Evolutionary conservation across 2,113 vertebrate genomes (phyloP).

Genomic region (Coptodon rendalli): DNA sequence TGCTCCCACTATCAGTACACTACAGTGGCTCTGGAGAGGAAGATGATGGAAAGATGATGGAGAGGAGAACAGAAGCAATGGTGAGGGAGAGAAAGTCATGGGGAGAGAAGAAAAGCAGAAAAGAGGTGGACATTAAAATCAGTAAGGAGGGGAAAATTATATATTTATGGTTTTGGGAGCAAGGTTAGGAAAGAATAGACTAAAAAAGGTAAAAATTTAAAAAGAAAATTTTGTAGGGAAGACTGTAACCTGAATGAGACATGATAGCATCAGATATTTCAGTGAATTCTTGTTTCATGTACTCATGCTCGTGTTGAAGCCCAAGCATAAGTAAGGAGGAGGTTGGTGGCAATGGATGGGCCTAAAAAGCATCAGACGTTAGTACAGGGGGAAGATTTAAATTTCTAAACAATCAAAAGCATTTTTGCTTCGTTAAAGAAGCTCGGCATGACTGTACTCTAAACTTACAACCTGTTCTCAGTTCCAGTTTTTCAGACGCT

Average conservation of each 20-base stretch:
- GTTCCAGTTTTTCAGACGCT: background rate
- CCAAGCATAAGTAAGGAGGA: background rate
- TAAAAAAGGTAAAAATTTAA: background rate
- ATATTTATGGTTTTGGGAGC: background rate
- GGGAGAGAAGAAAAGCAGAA: background rate
- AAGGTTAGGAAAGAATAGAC: background rate
- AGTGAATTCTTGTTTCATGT: background rate
- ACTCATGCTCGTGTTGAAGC: background rate
- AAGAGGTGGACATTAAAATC: background rate
- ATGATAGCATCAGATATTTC: background rate
- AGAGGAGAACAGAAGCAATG: background rate
- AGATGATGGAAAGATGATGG: slow-evolving; percentile 39
- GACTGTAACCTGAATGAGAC: background rate
- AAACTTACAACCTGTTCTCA: background rate
- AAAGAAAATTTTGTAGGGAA: background rate
- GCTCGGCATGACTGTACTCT: background rate
- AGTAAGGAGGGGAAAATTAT: background rate
- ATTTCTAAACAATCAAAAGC: background rate
- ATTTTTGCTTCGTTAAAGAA: background rate
- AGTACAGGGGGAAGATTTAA: background rate
- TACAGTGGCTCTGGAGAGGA: slow-evolving; percentile 18
- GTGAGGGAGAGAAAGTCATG: background rate
- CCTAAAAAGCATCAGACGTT: background rate
- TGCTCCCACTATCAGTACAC: slow-evolving; percentile 38
- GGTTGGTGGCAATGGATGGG: background rate